Conservation (phyloP, 2,113 vertebrate species). For the Tragelaphus buxtoni region DNA sequence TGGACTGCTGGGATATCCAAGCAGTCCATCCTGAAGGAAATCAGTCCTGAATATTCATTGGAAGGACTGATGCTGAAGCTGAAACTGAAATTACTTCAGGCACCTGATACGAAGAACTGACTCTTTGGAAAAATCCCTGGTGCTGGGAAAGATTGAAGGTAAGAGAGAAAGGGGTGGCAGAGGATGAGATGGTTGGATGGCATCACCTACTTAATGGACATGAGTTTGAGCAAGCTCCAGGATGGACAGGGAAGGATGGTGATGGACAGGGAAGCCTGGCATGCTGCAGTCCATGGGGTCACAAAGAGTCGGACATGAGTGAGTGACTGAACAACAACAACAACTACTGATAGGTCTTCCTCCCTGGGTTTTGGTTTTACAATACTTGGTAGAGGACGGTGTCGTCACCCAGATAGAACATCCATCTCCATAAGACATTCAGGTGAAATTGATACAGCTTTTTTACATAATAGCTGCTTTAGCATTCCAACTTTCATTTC, state of each 20-base stretch:
- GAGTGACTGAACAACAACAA: neutral
- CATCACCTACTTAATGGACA: neutral
- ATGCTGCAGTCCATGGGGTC: neutral
- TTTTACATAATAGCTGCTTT: neutral
- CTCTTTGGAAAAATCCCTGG: neutral
- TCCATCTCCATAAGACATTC: neutral
- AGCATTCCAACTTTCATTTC: neutral
- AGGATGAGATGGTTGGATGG: neutral
- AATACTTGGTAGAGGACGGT: neutral
- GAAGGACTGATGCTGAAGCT: neutral
- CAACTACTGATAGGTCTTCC: neutral
- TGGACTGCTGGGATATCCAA: neutral
- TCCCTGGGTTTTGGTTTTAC: neutral
- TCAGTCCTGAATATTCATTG: neutral
- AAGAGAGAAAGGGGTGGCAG: neutral
- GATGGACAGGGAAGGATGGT: neutral
- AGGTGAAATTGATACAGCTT: neutral
- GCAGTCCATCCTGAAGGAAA: neutral
- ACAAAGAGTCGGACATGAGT: neutral
- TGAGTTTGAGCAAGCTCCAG: neutral
- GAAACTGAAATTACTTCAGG: neutral
- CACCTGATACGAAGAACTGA: neutral
- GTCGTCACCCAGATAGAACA: neutral
- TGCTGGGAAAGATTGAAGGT: neutral
- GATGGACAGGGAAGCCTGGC: neutral